A percentile compares a stretch with the other conserved stretches of the same genome.
These are phyloP conservation scores for Trichosurus vulpecula DNA, from an alignment of 2,797 vertebrate species.

Conservation along the genomic window DNA sequence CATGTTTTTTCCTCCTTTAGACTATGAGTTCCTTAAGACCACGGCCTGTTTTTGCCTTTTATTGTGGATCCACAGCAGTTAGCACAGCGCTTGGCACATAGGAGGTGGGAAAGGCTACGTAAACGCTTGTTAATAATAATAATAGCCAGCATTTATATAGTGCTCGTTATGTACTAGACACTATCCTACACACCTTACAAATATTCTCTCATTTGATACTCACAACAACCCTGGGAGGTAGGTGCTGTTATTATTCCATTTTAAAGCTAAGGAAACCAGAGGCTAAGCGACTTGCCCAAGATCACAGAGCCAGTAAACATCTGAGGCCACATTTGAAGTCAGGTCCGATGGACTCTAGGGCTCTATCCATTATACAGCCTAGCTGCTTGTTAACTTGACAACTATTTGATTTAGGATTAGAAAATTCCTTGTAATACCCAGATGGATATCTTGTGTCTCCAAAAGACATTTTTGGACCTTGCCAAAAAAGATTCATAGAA, in stretches of 20 bases:
- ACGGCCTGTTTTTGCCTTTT: not conserved
- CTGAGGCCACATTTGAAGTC: not conserved
- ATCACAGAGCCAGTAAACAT: not conserved
- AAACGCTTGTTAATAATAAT: not conserved
- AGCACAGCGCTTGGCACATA: not conserved
- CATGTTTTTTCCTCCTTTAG: not conserved
- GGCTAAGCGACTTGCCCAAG: not conserved
- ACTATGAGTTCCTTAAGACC: not conserved
- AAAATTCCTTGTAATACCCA: not conserved
- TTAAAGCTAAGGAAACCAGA: not conserved
- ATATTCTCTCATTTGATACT: not conserved
- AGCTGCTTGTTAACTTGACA: not conserved
- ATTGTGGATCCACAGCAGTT: not conserved
- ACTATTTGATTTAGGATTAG: not conserved
- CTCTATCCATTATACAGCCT: not conserved
- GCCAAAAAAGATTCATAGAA: not conserved
- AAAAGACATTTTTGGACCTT: not conserved
- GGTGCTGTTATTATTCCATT: not conserved
- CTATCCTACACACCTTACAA: not conserved
- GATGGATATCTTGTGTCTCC: not conserved
- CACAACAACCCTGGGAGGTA: not conserved
- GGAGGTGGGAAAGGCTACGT: not conserved
- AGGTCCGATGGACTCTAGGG: not conserved
- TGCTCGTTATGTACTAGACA: not conserved
- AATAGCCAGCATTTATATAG: not conserved